Percentiles rank a stretch among this genome's conserved stretches.
These are phyloP conservation scores for Dryococelus australis DNA, from an alignment of 2,888 invertebrate species.

Conservation along the genomic window DNA sequence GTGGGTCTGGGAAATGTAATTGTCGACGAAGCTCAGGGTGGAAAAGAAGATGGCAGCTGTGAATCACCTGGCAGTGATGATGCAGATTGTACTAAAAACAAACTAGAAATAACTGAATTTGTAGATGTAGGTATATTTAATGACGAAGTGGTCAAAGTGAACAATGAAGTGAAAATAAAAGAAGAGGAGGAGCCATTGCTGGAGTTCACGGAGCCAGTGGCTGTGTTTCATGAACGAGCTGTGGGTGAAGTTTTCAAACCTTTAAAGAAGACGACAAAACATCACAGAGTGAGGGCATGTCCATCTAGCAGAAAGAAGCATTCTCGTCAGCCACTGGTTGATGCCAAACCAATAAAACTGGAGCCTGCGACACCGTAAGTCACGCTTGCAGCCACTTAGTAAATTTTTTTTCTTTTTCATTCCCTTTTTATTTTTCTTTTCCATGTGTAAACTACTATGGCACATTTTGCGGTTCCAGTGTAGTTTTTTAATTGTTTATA, in stretches of 20 bases:
- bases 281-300: neutral
- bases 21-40: neutral
- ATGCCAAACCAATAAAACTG: neutral
- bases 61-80: neutral
- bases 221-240: neutral
- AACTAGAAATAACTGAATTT: neutral
- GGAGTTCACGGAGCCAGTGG: neutral
- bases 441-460: too few species aligned
- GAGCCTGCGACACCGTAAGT: neutral
- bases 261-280: neutral
- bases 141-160: neutral
- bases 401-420: too few species aligned
- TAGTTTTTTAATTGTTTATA: too few species aligned
- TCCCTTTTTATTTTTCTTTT: neutral
- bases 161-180: neutral
- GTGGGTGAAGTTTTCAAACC: neutral
- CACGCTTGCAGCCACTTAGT: too few species aligned
- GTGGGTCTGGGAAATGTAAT: neutral
- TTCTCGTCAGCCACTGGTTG: neutral
- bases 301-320: too few species aligned
- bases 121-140: neutral
- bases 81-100: neutral
- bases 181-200: neutral
- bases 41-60: neutral
- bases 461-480: too few species aligned